A percentile compares a stretch with the other conserved stretches of the same genome.
Conservation (phyloP, 2,113 vertebrate genomes). For the Lagenorhynchus albirostris region DNA sequence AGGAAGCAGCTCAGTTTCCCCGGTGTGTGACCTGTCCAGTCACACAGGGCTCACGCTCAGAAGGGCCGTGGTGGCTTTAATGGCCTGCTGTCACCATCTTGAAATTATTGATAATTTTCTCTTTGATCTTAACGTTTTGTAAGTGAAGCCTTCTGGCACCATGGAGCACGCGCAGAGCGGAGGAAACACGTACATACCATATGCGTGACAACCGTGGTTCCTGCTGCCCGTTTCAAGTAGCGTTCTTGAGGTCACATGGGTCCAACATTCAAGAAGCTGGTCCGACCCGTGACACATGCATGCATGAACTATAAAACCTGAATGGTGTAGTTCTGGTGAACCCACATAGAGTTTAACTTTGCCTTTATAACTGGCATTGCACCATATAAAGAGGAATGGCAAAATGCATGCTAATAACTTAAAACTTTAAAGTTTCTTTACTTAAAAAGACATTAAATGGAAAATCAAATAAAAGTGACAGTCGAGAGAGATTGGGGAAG, state of each 20-base stretch:
- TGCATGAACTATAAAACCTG: accelerated
- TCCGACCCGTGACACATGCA: accelerated
- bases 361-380: neutral
- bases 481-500: neutral
- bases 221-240: neutral
- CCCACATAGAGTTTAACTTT: neutral
- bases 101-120: neutral
- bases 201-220: accelerated
- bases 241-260: accelerated
- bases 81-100: accelerated
- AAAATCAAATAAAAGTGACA: neutral
- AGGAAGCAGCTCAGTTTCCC: neutral
- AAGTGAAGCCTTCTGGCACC: too few species aligned
- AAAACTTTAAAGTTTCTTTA: neutral
- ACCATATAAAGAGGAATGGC: neutral
- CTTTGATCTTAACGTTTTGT: too few species aligned
- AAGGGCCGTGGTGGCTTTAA: accelerated
- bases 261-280: accelerated
- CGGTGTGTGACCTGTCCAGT: too few species aligned
- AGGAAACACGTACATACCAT: accelerated
- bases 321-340: accelerated
- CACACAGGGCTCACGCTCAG: neutral
- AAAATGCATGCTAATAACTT: neutral
- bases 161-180: accelerated
- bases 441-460: neutral